Evolutionary conservation across 92 coral and sea anemone genomes (phyloP).

Genomic region (Parazoanthus atlanticus): DNA sequence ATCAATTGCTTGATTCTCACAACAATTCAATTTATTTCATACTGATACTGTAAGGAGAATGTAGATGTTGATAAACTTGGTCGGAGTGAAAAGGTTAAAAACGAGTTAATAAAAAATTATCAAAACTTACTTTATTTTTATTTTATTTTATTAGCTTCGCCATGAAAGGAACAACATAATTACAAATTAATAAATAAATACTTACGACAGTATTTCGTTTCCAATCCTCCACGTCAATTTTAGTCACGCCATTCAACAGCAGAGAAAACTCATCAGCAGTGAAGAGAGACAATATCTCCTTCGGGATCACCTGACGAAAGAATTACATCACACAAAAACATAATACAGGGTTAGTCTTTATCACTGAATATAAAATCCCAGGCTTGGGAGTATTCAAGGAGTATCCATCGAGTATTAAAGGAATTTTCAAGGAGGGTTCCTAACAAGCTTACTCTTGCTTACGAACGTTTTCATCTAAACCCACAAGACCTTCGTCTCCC

Average conservation of each 20-base stretch:
- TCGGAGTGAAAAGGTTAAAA: too few species aligned
- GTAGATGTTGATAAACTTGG: too few species aligned
- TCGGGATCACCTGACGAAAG: conserved; percentile 79
- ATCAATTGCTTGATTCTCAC: too few species aligned
- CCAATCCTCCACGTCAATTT: conserved; percentile 92
- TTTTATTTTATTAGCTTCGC: too few species aligned
- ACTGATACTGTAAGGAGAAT: too few species aligned
- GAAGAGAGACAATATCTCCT: conserved; percentile 74
- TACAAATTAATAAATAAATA: neutral
- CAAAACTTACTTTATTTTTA: too few species aligned
- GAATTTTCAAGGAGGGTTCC: neutral
- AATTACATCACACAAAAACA: neutral
- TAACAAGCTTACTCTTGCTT: neutral
- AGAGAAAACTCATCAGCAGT: conserved; percentile 97
- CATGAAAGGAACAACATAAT: too few species aligned
- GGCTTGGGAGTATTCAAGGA: neutral
- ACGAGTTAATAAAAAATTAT: too few species aligned
- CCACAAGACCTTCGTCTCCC: too few species aligned
- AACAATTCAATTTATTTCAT: too few species aligned
- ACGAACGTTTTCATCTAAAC: too few species aligned
- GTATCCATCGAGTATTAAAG: too few species aligned
- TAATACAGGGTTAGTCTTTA: neutral
- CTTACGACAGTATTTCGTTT: conserved; percentile 74
- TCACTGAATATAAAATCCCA: neutral
- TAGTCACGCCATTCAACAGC: conserved; percentile 80